phyloP scores from a whole-genome alignment of 2,113 vertebrate species.

The Mungos mungo region DNA sequence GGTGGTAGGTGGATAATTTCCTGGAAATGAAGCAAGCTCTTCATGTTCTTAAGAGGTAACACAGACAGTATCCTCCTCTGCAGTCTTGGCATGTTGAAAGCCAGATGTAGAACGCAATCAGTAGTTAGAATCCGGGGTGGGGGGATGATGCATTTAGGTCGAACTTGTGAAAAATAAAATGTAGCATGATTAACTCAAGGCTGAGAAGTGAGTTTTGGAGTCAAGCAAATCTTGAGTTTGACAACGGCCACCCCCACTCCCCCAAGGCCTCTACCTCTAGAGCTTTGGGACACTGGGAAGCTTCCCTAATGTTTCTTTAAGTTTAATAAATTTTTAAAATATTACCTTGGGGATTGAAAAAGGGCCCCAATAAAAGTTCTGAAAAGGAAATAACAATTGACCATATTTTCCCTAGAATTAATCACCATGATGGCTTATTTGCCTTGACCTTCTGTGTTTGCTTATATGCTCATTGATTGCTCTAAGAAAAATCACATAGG shows the following conservation, averaged over 20 bases:
- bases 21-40: slow-evolving; percentile 49
- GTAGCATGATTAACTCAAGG: slow-evolving; percentile 33
- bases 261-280: neutral
- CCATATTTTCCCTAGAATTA: neutral
- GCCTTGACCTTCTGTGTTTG: neutral
- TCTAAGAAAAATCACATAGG: neutral
- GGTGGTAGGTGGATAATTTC: slow-evolving; percentile 66
- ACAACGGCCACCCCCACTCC: neutral
- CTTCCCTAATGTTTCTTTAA: neutral
- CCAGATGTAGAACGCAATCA: slow-evolving; percentile 38
- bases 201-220: neutral
- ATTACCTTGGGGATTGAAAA: neutral
- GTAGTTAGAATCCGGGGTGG: neutral
- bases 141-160: neutral
- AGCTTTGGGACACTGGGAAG: neutral
- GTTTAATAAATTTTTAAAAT: slow-evolving; percentile 1
- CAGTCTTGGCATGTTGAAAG: slow-evolving; percentile 50
- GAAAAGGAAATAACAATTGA: neutral
- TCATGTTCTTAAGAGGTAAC: slow-evolving; percentile 31
- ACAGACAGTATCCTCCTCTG: slow-evolving; percentile 35
- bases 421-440: neutral
- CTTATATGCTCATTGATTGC: neutral
- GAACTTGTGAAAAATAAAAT: slow-evolving; percentile 64
- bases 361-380: neutral
- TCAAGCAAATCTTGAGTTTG: neutral